Conservation (phyloP, 2,888 invertebrate species). For the Sialis fuliginosa region DNA sequence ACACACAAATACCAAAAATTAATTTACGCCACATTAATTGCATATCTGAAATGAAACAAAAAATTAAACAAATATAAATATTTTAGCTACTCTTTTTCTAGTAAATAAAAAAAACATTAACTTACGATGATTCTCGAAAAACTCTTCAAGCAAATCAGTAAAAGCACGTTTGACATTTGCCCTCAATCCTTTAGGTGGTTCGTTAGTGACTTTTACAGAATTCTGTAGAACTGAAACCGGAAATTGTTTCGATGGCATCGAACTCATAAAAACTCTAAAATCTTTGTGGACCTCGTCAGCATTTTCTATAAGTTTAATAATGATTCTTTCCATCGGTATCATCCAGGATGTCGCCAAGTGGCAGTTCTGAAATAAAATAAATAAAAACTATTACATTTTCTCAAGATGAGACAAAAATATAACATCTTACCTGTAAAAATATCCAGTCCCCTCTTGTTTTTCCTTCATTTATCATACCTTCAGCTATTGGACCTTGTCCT, state of each 20-base stretch:
- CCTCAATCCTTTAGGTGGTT: conserved; percentile 80
- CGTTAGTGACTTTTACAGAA: conserved; percentile 86
- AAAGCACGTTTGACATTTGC: conserved; percentile 77
- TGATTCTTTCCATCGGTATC: conserved; percentile 61
- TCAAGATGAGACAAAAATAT: too few species aligned
- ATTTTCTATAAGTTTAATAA: conserved; percentile 51
- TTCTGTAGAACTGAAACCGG: conserved; percentile 85
- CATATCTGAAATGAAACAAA: conserved; percentile 29
- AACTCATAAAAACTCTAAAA: conserved; percentile 74
- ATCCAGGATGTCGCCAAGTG: conserved; percentile 92
- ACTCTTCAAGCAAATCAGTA: conserved; percentile 54
- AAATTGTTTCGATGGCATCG: conserved; percentile 73
- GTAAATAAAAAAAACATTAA: conserved; percentile 3
- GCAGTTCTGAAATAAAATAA: conserved; percentile 50
- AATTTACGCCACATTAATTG: conserved; percentile 53
- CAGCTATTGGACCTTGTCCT: conserved; percentile 81
- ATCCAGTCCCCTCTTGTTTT: conserved; percentile 70
- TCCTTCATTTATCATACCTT: conserved; percentile 56
- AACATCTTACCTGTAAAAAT: conserved; percentile 51
- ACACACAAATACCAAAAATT: conserved; percentile 73
- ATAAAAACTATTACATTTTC: too few species aligned
- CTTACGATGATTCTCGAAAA: conserved; percentile 65
- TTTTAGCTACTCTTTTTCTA: background rate
- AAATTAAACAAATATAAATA: conserved; percentile 4
- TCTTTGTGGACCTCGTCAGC: conserved; percentile 43